phyloP scores from a whole-genome alignment of 2,888 invertebrate genomes.

The Podotricha telesiphe region DNA sequence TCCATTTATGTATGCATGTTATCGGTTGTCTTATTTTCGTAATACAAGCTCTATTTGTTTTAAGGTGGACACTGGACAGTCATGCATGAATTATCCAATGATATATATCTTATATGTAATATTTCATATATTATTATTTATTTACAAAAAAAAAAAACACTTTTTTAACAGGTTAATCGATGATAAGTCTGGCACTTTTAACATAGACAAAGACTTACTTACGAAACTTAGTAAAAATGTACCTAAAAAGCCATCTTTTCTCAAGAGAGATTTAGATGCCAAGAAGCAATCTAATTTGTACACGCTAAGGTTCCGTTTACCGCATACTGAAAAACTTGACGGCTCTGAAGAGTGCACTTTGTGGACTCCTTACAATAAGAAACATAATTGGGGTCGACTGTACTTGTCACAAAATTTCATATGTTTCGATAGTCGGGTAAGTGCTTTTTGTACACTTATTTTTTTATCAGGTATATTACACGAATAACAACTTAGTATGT shows the following conservation, averaged over 20 bases:
- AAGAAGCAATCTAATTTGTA: conserved; percentile 96
- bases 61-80: neutral
- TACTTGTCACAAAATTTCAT: conserved; percentile 97
- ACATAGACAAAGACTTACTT: conserved; percentile 93
- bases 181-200: conserved; percentile 93
- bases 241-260: conserved; percentile 94
- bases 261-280: conserved; percentile 97
- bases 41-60: neutral
- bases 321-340: conserved; percentile 95
- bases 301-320: conserved; percentile 92
- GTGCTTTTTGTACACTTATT: conserved; percentile 48
- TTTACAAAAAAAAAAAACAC: neutral
- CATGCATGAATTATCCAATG: too few species aligned
- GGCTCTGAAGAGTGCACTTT: conserved; percentile 95
- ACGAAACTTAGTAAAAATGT: conserved; percentile 94
- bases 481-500: too few species aligned
- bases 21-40: neutral
- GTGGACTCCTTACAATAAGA: conserved; percentile 97
- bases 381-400: conserved; percentile 93
- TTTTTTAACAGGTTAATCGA: conserved; percentile 88
- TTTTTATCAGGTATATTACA: neutral
- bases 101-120: too few species aligned
- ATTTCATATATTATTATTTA: too few species aligned
- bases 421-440: conserved; percentile 97
- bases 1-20: neutral